Conservation (phyloP, 1,140 invertebrate species). For the Trichonephila clavata region DNA sequence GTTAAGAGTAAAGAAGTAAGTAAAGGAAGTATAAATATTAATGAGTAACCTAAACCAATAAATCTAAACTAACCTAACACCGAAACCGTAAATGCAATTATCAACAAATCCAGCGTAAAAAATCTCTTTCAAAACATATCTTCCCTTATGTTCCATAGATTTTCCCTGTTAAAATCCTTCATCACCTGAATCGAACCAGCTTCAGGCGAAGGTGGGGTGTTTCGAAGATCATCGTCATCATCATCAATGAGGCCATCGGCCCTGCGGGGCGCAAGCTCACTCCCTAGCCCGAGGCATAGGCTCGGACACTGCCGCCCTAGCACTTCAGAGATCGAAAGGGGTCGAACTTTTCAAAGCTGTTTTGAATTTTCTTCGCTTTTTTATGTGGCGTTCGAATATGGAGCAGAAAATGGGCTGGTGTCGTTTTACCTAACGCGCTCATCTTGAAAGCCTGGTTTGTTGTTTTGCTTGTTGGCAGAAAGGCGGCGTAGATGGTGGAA, state of each 20-base stretch:
- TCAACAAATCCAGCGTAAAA: neutral
- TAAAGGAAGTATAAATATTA: neutral
- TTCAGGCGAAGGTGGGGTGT: constrained; percentile 43
- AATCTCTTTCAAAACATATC: neutral
- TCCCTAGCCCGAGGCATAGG: constrained; percentile 50
- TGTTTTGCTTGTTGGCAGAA: neutral
- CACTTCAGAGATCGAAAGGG: constrained; percentile 28
- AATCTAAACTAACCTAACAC: neutral
- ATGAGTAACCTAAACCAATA: neutral
- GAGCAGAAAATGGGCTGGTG: constrained; percentile 65
- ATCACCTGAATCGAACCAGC: constrained; percentile 24
- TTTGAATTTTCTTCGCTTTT: constrained; percentile 25
- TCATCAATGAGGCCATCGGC: constrained; percentile 72
- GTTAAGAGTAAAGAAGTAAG: neutral
- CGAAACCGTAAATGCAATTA: neutral
- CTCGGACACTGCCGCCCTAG: neutral
- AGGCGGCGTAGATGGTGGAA: neutral
- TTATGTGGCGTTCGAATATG: constrained; percentile 31
- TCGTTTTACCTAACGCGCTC: constrained; percentile 9
- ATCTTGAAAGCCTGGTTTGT: constrained; percentile 50
- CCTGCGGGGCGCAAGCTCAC: constrained; percentile 36
- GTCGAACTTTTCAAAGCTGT: constrained; percentile 52
- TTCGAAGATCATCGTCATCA: constrained; percentile 46
- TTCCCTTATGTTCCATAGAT: neutral
- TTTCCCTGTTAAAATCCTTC: constrained; percentile 53